phyloP scores from a whole-genome alignment of 2,797 vertebrate genomes.

The Cyprinella venusta region DNA sequence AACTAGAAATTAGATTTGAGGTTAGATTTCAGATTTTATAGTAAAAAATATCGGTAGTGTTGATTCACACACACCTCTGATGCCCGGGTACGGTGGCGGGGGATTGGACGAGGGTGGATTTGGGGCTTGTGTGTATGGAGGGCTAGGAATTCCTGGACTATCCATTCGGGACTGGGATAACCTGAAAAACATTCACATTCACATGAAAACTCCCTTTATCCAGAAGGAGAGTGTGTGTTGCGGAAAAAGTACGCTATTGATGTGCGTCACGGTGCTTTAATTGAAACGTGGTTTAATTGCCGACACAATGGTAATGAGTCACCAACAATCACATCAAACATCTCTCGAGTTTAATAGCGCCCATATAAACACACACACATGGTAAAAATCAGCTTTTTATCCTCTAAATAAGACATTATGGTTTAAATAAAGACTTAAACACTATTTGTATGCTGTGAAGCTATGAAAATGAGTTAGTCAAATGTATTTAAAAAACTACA shows the following conservation, averaged over 20 bases:
- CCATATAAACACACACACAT: no score
- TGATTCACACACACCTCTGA: conserved; percentile 15
- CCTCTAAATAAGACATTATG: not conserved
- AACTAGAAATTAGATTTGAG: conserved; percentile 52
- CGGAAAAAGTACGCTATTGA: not conserved
- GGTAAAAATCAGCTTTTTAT: not conserved
- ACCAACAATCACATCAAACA: conserved; percentile 1
- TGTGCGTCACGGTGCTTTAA: not conserved
- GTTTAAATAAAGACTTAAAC: not conserved
- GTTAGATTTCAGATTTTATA: no score
- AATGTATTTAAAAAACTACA: not conserved
- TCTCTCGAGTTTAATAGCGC: conserved; percentile 1
- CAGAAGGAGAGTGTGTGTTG: not conserved
- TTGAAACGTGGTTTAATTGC: not conserved
- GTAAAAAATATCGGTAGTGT: not conserved
- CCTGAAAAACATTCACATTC: conserved; percentile 27
- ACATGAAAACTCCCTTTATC: not conserved
- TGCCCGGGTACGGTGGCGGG: conserved; percentile 58
- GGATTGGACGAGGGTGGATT: conserved; percentile 31
- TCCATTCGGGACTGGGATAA: conserved; percentile 30
- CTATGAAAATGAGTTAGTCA: conserved; percentile 6
- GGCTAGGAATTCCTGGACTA: conserved; percentile 9
- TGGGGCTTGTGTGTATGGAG: conserved; percentile 27
- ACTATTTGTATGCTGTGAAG: not conserved
- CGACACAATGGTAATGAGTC: conserved; percentile 6